Percentiles rank a stretch among this genome's conserved stretches.
Evolutionary conservation across 2,113 vertebrate species (phyloP).

Genomic region (Gallinago paraguaiae): DNA sequence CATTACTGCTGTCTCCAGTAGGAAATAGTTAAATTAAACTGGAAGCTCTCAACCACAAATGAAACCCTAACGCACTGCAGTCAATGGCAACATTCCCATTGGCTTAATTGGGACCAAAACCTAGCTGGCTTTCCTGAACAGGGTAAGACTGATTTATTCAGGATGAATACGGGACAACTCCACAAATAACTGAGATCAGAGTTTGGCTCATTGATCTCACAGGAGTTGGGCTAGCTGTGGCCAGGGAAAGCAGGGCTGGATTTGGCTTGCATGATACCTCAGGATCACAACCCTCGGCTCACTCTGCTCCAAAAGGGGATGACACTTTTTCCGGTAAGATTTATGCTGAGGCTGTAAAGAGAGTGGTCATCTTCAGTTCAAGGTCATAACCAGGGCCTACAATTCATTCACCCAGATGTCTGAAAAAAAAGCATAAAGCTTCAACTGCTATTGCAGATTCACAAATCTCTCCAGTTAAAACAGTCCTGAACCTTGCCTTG

Average conservation of each 20-base stretch:
- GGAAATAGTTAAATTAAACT: not conserved
- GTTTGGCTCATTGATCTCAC: not conserved
- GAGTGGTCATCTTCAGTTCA: not conserved
- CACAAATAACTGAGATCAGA: slow-evolving; percentile 3
- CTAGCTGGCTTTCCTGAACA: not conserved
- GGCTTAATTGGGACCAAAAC: slow-evolving; percentile 23
- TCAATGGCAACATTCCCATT: not conserved
- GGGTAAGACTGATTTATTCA: not conserved
- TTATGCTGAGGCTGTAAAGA: not conserved
- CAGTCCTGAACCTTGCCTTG: not conserved
- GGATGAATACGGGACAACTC: not conserved
- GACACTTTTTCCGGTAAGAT: not conserved
- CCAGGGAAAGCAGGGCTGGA: not conserved
- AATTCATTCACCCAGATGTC: not conserved
- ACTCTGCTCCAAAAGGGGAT: not conserved
- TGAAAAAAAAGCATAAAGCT: not conserved
- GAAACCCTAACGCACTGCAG: not conserved
- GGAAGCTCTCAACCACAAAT: not conserved
- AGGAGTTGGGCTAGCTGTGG: not conserved
- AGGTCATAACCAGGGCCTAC: not conserved
- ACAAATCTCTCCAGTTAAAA: not conserved
- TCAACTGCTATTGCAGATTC: not conserved
- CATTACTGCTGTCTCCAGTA: not conserved
- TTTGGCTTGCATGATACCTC: not conserved
- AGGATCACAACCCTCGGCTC: not conserved